Conservation (phyloP, 2,888 invertebrate species). For the Tinea semifulvella region DNA sequence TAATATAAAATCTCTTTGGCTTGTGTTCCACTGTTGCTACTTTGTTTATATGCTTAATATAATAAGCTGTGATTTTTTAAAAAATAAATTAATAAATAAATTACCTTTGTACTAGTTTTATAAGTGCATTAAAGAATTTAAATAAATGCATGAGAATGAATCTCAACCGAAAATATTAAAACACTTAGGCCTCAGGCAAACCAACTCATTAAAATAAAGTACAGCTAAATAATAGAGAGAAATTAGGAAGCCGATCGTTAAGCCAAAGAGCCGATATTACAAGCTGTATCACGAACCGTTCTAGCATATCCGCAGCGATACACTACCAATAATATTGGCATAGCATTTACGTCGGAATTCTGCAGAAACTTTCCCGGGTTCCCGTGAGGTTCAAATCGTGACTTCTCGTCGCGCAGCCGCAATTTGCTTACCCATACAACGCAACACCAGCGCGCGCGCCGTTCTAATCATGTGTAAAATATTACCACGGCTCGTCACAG, state of each 20-base stretch:
- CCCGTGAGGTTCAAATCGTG: constrained; percentile 64
- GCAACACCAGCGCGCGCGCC: constrained; percentile 33
- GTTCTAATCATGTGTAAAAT: constrained; percentile 66
- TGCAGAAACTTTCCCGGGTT: constrained; percentile 58
- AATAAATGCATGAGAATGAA: too few relatives aligned
- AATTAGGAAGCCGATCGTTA: constrained; percentile 6
- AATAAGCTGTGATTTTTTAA: too few relatives aligned
- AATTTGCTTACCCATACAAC: constrained; percentile 66
- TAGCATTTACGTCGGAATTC: constrained; percentile 61
- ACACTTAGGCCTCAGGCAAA: neutral
- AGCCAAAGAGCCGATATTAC: constrained; percentile 11
- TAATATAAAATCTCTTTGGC: too few relatives aligned
- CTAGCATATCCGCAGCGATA: constrained; percentile 15
- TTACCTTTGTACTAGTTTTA: too few relatives aligned
- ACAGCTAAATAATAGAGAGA: neutral
- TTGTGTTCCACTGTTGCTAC: too few relatives aligned
- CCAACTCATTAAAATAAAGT: neutral
- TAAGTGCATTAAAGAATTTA: too few relatives aligned
- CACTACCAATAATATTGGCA: constrained; percentile 42
- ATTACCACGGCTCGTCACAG: constrained; percentile 54
- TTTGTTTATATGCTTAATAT: too few relatives aligned
- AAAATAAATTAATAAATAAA: too few relatives aligned
- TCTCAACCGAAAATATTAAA: too few relatives aligned
- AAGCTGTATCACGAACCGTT: constrained; percentile 17
- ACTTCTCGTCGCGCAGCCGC: constrained; percentile 59